Evolutionary conservation across 1,140 invertebrate genomes (phyloP).

Genomic region (Procambarus clarkii): DNA sequence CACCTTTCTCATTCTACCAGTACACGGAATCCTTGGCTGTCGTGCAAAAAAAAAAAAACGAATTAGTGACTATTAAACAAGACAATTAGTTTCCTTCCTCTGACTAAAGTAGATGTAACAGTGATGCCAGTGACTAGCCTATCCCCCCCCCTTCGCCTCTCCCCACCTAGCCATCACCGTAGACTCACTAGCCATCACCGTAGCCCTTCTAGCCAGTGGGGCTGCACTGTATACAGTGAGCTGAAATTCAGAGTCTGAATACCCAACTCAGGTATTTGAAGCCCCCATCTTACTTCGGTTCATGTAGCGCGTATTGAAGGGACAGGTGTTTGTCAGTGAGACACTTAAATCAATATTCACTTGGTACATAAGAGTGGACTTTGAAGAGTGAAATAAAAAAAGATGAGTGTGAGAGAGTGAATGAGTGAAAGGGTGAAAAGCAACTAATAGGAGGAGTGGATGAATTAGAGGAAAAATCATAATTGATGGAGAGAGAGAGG

Average conservation of each 20-base stretch:
- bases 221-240: not conserved
- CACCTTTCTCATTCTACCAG: not conserved
- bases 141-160: not conserved
- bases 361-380: no score
- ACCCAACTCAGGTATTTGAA: no score
- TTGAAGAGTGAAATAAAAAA: not conserved
- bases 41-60: slow-evolving; percentile 4
- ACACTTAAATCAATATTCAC: no score
- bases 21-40: not conserved
- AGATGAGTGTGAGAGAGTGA: not conserved
- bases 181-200: not conserved
- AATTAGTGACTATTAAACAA: slow-evolving; percentile 30
- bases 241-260: no score
- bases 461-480: not conserved
- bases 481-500: no score
- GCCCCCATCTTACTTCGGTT: no score
- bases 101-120: slow-evolving; percentile 16
- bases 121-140: not conserved
- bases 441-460: not conserved
- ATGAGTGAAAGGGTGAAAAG: not conserved
- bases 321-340: no score
- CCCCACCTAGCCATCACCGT: not conserved
- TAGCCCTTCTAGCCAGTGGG: not conserved
- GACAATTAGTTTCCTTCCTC: slow-evolving; percentile 25
- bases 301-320: no score